A percentile compares a stretch with the other conserved stretches of the same genome.
Conservation (phyloP, 2,113 vertebrate genomes). For the Brachyhypopomus gauderio region DNA sequence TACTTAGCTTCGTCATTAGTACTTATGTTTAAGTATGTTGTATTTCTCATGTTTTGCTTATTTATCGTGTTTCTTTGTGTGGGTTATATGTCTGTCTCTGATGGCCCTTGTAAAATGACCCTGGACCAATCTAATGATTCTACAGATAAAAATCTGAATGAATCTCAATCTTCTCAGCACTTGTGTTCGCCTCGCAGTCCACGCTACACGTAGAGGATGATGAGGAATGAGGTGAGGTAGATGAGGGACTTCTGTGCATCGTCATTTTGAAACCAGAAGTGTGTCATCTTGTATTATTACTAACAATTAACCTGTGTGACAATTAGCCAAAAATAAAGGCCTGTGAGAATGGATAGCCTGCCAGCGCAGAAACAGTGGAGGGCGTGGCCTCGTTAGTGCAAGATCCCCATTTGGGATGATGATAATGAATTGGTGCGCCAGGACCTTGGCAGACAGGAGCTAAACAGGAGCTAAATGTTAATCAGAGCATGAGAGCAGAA, state of each 20-base stretch:
- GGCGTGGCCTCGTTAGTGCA: constrained; percentile 33
- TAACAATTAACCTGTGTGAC: constrained; percentile 29
- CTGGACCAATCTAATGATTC: too few relatives aligned
- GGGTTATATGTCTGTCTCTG: too few relatives aligned
- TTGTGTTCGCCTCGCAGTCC: too few relatives aligned
- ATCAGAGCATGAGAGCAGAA: constrained; percentile 22
- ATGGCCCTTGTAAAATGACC: too few relatives aligned
- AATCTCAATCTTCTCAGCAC: too few relatives aligned
- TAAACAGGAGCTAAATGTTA: constrained; percentile 48
- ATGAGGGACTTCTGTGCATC: not conserved
- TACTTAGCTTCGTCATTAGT: too few relatives aligned
- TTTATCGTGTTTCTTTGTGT: too few relatives aligned
- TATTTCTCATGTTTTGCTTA: too few relatives aligned
- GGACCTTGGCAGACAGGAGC: constrained; percentile 38
- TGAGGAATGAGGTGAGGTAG: too few relatives aligned
- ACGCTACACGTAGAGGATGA: not conserved
- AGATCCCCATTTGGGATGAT: constrained; percentile 46
- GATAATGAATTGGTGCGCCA: constrained; percentile 42
- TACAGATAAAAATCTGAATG: too few relatives aligned
- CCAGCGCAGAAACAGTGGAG: constrained; percentile 24
- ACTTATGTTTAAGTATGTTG: too few relatives aligned
- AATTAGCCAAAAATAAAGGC: constrained; percentile 6
- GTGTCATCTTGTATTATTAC: not conserved
- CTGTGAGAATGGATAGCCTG: constrained; percentile 2
- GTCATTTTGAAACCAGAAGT: not conserved